Conservation (phyloP, 2,888 invertebrate species). For the Autographa gamma region DNA sequence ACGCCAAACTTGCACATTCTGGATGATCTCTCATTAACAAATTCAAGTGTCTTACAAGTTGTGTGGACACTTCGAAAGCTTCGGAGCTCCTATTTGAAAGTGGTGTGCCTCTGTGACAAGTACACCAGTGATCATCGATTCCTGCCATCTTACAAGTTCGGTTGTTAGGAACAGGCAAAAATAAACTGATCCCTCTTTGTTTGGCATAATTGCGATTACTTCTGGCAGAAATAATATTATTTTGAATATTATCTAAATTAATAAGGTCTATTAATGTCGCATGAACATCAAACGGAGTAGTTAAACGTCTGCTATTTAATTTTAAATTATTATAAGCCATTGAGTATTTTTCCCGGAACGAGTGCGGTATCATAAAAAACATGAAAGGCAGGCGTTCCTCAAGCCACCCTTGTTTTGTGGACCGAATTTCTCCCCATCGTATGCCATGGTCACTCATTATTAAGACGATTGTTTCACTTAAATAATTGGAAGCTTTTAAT, state of each 20-base stretch:
- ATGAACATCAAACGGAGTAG: slow-evolving; percentile 94
- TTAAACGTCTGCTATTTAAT: slow-evolving; percentile 91
- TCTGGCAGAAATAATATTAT: slow-evolving; percentile 56
- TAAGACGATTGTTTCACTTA: slow-evolving; percentile 91
- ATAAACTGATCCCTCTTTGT: slow-evolving; percentile 92
- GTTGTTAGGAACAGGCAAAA: slow-evolving; percentile 91
- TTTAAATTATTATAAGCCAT: slow-evolving; percentile 90
- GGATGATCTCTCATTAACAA: slow-evolving; percentile 87
- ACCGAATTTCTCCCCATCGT: slow-evolving; percentile 94
- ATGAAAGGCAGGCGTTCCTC: slow-evolving; percentile 96
- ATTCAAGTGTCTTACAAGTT: slow-evolving; percentile 91
- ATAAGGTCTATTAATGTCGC: slow-evolving; percentile 93
- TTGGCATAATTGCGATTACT: slow-evolving; percentile 77
- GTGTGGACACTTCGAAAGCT: slow-evolving; percentile 89
- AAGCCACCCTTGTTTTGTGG: slow-evolving; percentile 94
- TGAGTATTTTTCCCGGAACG: slow-evolving; percentile 90
- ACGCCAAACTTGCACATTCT: slow-evolving; percentile 90
- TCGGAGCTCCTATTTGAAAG: slow-evolving; percentile 85
- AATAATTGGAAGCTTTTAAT: slow-evolving; percentile 83
- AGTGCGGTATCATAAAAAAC: slow-evolving; percentile 92
- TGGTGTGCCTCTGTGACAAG: slow-evolving; percentile 92
- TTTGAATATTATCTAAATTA: slow-evolving; percentile 72
- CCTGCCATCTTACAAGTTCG: slow-evolving; percentile 93
- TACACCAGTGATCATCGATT: slow-evolving; percentile 95
- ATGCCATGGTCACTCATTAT: slow-evolving; percentile 97